Conservation (phyloP, 2,113 vertebrate species). For the Xenus cinereus region DNA sequence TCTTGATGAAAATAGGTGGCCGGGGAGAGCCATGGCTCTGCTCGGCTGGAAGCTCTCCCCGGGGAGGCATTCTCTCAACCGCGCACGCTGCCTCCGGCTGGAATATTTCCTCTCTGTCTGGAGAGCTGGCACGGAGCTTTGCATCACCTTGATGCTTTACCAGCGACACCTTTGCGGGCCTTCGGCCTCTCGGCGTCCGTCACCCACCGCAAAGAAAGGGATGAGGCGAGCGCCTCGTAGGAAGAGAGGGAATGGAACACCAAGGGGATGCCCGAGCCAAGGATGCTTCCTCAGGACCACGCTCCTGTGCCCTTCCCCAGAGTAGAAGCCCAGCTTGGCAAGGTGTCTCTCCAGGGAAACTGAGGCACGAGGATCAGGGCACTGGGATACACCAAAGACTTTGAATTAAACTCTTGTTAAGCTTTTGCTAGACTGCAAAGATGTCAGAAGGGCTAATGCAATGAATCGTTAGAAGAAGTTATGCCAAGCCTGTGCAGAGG, state of each 20-base stretch:
- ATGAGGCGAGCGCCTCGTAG: neutral
- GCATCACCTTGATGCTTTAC: neutral
- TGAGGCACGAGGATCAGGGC: neutral
- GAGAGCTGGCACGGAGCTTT: neutral
- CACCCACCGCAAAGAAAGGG: neutral
- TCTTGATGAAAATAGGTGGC: accelerated
- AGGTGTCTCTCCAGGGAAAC: neutral
- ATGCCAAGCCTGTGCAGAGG: neutral
- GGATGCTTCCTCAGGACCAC: neutral
- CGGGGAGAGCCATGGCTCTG: neutral
- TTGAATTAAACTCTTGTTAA: neutral
- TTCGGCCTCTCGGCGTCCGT: neutral
- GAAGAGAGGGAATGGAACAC: accelerated
- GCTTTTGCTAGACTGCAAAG: neutral
- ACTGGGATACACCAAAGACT: neutral
- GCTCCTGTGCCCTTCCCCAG: neutral
- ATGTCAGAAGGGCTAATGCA: neutral
- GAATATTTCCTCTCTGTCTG: neutral
- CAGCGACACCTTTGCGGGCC: accelerated
- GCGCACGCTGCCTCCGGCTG: accelerated
- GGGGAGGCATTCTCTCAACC: neutral
- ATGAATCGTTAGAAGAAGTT: neutral
- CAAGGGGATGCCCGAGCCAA: neutral
- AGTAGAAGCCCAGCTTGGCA: neutral
- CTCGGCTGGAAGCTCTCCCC: neutral